phyloP scores from a whole-genome alignment of 2,888 invertebrate species.

The Dryobota labecula region DNA sequence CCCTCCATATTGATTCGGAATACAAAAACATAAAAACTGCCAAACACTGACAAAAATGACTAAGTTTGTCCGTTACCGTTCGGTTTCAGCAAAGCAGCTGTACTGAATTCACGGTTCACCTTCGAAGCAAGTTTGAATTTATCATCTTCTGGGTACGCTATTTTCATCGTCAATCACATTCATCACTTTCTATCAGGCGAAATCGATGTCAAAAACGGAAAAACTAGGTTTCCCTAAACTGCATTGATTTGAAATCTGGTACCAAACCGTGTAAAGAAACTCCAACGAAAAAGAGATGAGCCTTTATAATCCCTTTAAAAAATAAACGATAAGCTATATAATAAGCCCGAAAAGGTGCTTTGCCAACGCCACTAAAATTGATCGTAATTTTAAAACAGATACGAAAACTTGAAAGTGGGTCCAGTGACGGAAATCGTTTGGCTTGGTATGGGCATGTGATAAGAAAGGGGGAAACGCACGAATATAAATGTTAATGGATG shows the following conservation, averaged over 20 bases:
- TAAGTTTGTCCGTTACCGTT: no score
- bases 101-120: background rate
- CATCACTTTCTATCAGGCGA: background rate
- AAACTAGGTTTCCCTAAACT: background rate
- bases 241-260: background rate
- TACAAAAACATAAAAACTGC: no score
- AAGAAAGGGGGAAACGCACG: background rate
- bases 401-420: background rate
- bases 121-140: background rate
- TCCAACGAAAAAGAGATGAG: background rate
- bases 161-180: background rate
- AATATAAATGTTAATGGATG: background rate
- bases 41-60: no score
- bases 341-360: constrained; percentile 10
- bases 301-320: constrained; percentile 20
- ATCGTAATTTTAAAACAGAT: constrained; percentile 7
- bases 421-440: background rate
- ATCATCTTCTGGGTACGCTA: background rate
- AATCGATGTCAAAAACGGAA: background rate
- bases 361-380: background rate
- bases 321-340: constrained; percentile 25
- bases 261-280: background rate
- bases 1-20: no score
- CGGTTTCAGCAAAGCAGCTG: no score
- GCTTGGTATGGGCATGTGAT: background rate